Base-by-base conservation (phyloP, 2,888 invertebrate species). In the Chirona hameri region DNA sequence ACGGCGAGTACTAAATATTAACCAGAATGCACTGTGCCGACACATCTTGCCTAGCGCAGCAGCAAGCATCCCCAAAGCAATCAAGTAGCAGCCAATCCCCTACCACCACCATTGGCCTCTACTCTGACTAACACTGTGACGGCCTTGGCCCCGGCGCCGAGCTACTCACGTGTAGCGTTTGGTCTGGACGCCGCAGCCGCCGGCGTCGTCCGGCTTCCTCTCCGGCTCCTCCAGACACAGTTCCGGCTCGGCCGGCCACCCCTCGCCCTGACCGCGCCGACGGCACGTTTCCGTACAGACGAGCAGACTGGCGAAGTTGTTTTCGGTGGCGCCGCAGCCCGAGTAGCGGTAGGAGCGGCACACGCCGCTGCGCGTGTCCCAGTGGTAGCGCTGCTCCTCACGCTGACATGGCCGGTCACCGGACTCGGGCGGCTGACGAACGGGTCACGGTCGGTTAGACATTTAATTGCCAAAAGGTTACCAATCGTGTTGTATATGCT, bases 291-390 rank as follows among this genome's bases (percentile, higher is more conserved):
- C 9, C 21, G 31, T 39, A 39, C 76, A 83, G 31, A 79, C 81
- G 18, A 65, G 76, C 39, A 76, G 76, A 9, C 21, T 39, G 39
- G 9, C 21, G 76, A 39, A 76, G 29, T 76, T 76, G 39, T 76
- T 76, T 5, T 21, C 76, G 39, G 76, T 76, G 76, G 76, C 76
- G 76, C 76, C 76, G 76, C 76, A 76, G 76, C 76, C 76, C 39
- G 76, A 76, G 76, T 76, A 76, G 39, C 31, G 76, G 76, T 39
- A 76, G 76, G 76, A 31, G 39, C 76, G 76, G 39, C 76, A 76
- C 76, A 39, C 39, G 76, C 76, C 76, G 21, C 39, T 76, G 76
- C 31, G 18, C 39, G 39, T 39, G 76, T 76, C 76, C 76, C 76
- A 76, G 39, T 18, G 39, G 76, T 39, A 76, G 76, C 76, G 76